These are phyloP conservation scores for Sphaerodactylus townsendi DNA, from an alignment of 2,113 vertebrate species.

Conservation along the genomic window DNA sequence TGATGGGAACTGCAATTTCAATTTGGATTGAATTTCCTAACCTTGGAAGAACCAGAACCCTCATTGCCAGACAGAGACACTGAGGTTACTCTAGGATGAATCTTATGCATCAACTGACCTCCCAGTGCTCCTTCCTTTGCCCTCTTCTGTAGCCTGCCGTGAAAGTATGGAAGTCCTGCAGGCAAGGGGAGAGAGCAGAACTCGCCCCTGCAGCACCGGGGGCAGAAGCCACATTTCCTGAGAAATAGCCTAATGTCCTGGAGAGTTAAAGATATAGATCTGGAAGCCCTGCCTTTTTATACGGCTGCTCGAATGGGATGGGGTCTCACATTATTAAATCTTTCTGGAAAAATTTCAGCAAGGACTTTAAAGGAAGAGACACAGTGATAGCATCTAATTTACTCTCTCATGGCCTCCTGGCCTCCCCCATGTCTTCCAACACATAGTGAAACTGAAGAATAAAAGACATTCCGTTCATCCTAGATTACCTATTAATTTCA, in stretches of 20 bases:
- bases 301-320: not conserved
- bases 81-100: not conserved
- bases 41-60: not conserved
- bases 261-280: not conserved
- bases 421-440: fast-evolving
- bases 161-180: not conserved
- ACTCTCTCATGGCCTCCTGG: not conserved
- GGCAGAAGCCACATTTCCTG: not conserved
- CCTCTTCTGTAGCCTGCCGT: not conserved
- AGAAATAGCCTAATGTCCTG: not conserved
- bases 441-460: not conserved
- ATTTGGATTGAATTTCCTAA: not conserved
- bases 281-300: not conserved
- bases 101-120: not conserved
- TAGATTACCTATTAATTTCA: not conserved
- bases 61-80: not conserved
- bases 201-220: not conserved
- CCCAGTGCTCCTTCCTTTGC: not conserved
- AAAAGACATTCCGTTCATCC: not conserved
- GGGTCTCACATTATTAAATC: not conserved
- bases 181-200: not conserved
- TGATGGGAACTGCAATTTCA: not conserved
- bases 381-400: too few relatives aligned
- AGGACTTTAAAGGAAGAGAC: not conserved
- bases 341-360: not conserved